Conservation (phyloP, 1,140 invertebrate genomes). For the Octopus sinensis region DNA sequence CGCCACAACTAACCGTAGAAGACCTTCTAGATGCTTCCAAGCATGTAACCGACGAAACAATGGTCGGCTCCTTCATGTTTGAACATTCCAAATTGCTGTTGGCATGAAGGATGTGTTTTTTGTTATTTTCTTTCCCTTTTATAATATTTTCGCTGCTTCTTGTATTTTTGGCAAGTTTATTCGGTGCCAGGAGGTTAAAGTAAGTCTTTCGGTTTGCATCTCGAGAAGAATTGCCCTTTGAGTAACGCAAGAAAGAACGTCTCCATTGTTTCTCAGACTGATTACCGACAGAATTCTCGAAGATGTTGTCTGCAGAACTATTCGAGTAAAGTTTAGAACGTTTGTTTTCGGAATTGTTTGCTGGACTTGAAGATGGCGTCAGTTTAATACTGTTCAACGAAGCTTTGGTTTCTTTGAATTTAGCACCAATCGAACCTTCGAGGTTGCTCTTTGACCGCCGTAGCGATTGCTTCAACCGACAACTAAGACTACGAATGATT, state of each 20-base stretch:
- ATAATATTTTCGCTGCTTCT: not conserved
- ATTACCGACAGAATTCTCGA: not conserved
- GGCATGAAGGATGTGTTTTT: not conserved
- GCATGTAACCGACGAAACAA: not conserved
- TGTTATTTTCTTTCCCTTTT: not conserved
- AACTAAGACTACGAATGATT: not conserved
- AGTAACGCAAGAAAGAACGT: not conserved
- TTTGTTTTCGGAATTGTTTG: not conserved
- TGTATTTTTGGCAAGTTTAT: not conserved
- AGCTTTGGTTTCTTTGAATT: not conserved
- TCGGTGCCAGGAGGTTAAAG: not conserved
- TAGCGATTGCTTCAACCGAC: not conserved
- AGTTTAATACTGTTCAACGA: not conserved
- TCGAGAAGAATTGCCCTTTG: not conserved
- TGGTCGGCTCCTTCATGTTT: not conserved
- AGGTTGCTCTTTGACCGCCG: not conserved
- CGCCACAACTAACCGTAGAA: no score
- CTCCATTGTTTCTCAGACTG: not conserved
- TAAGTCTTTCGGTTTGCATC: not conserved
- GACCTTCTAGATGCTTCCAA: no score
- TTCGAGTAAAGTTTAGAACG: not conserved
- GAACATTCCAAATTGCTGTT: not conserved
- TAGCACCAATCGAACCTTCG: not conserved
- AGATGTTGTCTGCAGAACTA: not conserved
- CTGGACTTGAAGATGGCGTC: no score